Percentiles rank a stretch among this genome's conserved stretches.
These are phyloP conservation scores for Sebastes alutus DNA, from an alignment of 2,797 vertebrate species.

Conservation along the genomic window DNA sequence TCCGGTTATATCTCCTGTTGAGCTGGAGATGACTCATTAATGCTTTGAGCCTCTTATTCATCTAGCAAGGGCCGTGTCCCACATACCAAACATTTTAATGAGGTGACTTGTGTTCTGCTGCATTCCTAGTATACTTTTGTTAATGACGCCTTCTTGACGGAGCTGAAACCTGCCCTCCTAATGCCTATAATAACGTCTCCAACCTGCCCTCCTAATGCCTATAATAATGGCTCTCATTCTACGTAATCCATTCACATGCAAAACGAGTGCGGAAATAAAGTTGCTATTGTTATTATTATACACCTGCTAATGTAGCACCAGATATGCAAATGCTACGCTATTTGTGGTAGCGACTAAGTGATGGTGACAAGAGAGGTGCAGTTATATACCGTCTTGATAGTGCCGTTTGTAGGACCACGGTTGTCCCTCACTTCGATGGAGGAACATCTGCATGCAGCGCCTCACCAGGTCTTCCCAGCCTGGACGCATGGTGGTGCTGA, in stretches of 20 bases:
- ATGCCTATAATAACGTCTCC: neutral
- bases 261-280: neutral
- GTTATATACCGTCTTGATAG: slow-evolving; percentile 91
- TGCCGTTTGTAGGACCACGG: slow-evolving; percentile 95
- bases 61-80: neutral
- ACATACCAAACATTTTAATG: neutral
- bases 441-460: slow-evolving; percentile 97
- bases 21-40: neutral
- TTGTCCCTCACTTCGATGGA: slow-evolving; percentile 93
- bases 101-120: neutral
- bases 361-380: neutral
- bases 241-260: neutral
- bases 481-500: slow-evolving; percentile 95
- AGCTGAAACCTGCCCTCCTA: neutral
- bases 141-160: neutral
- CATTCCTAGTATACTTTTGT: neutral
- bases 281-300: too few species aligned
- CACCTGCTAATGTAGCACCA: neutral
- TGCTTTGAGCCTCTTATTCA: neutral
- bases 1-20: neutral
- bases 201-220: neutral
- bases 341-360: neutral
- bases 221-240: neutral
- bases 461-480: slow-evolving; percentile 96
- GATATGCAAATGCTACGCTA: neutral